These are phyloP conservation scores for Leptobrachium ailaonicum DNA, from an alignment of 2,113 vertebrate genomes.

Conservation along the genomic window DNA sequence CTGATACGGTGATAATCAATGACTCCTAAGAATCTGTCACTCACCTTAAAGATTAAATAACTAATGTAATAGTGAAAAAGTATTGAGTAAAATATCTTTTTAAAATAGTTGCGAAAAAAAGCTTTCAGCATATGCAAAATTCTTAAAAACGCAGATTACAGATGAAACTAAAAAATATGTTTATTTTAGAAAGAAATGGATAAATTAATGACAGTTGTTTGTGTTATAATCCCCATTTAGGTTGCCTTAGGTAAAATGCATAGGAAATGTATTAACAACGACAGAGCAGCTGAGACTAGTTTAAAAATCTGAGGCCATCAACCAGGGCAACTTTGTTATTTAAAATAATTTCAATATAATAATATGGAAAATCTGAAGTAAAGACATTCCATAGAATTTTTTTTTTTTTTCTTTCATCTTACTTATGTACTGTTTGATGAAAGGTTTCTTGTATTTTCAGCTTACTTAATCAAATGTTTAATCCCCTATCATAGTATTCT, in stretches of 20 bases:
- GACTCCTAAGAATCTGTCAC: too few species aligned
- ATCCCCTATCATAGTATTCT: slow-evolving; percentile 33
- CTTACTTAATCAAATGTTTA: slow-evolving; percentile 17
- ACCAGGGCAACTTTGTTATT: slow-evolving; percentile 20
- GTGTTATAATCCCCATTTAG: background rate
- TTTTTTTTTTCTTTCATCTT: background rate
- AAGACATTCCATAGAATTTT: slow-evolving; percentile 18
- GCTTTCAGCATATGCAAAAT: too few species aligned
- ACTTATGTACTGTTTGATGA: slow-evolving; percentile 4
- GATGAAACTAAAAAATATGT: too few species aligned
- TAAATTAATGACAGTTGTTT: background rate
- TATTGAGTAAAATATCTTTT: too few species aligned
- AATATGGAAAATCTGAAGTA: slow-evolving; percentile 4
- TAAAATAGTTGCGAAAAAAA: too few species aligned
- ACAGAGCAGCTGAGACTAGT: slow-evolving; percentile 8
- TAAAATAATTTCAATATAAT: slow-evolving; percentile 8
- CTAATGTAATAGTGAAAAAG: too few species aligned
- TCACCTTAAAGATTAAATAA: too few species aligned
- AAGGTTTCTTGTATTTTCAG: slow-evolving; percentile 18
- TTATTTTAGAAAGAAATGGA: background rate
- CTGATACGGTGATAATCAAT: too few species aligned
- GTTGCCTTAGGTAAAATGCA: slow-evolving; percentile 7
- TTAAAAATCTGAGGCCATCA: slow-evolving; percentile 16
- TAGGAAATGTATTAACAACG: background rate
- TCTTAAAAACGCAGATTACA: too few species aligned